Base-by-base conservation (phyloP, 2,113 vertebrate species). In the Xenus cinereus region DNA sequence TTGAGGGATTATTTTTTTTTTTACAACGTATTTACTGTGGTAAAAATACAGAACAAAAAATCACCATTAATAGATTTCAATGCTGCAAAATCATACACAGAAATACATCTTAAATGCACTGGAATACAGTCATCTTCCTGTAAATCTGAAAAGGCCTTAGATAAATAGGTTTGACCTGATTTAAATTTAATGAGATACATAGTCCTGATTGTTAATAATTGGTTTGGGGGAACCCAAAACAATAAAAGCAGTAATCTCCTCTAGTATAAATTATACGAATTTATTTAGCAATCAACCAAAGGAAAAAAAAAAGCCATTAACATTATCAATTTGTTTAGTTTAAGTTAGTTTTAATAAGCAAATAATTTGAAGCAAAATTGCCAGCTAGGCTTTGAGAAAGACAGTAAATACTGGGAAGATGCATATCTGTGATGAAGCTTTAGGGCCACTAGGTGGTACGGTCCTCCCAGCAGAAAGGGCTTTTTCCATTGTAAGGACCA, bases 361-460 rank as follows among this genome's bases (percentile, higher is more conserved):
- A 88, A 93, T 81, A 94, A 94, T 95, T 87, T 74, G 95, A 77
- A 94, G 84, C 74, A 37, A 51, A 90, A 92, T 78, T 86, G 85
- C 77, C 75, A 80, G 76, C 30, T 28, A 41, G 90, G 72, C 78
- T 92, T 51, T 13, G 81, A 32, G 90, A 23, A 28, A 75, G 93
- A 12, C 48, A 16, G 91, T 2, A 28, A 57, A 7, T 12, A 4
- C 7, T 37, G 74, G 89, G 68, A 8, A 48, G 84, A 8, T 23
- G 68, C 51, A 26, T 15, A 28, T 60, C 89, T 96, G 97, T 63
- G 93, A 82, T 97, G 93, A n/a, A 64, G 90, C 94, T 75, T 32
- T 19, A 46, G 95, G 89, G 89, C 98, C 98, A 84, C 97, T 98
- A 96, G 98, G 95, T 98, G 98, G 98, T 97, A 95, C 50, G 95